A percentile compares a stretch with the other conserved stretches of the same genome.
Evolutionary conservation across 1,140 invertebrate species (phyloP).

Genomic region (Aethina tumida): DNA sequence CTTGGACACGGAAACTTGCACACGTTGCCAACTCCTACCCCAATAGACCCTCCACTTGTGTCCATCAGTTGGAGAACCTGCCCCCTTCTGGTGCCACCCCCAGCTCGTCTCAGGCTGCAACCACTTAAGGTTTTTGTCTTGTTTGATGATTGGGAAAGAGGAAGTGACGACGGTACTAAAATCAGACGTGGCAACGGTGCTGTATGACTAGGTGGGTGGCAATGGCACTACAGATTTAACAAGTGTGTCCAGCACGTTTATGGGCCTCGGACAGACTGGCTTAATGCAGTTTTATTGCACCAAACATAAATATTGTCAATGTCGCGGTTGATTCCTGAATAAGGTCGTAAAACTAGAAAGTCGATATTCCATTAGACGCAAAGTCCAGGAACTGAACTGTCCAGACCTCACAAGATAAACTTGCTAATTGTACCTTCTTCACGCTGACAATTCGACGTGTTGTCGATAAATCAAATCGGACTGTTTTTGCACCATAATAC

Average conservation of each 20-base stretch:
- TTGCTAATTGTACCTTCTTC: too few relatives aligned
- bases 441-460: too few relatives aligned
- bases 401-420: background rate
- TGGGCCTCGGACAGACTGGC: conserved; percentile 1
- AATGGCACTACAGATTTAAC: too few relatives aligned
- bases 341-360: conserved; percentile 6
- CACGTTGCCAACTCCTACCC: too few relatives aligned
- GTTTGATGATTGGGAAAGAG: too few relatives aligned
- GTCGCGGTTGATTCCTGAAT: conserved; percentile 6
- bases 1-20: too few relatives aligned
- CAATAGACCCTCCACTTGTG: too few relatives aligned
- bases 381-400: background rate
- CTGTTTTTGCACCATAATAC: conserved; percentile 6
- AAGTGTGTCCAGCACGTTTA: conserved; percentile 10
- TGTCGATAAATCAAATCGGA: background rate
- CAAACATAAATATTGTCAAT: conserved; percentile 12
- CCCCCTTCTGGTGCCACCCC: too few relatives aligned
- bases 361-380: conserved; percentile 1
- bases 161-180: conserved; percentile 1
- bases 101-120: too few relatives aligned
- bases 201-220: conserved; percentile 10
- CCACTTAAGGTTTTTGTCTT: too few relatives aligned
- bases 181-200: conserved; percentile 1
- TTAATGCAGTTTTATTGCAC: conserved; percentile 8
- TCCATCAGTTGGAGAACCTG: too few relatives aligned